Conservation (phyloP, 2,797 vertebrate genomes). For the Cephalopachus bancanus region DNA sequence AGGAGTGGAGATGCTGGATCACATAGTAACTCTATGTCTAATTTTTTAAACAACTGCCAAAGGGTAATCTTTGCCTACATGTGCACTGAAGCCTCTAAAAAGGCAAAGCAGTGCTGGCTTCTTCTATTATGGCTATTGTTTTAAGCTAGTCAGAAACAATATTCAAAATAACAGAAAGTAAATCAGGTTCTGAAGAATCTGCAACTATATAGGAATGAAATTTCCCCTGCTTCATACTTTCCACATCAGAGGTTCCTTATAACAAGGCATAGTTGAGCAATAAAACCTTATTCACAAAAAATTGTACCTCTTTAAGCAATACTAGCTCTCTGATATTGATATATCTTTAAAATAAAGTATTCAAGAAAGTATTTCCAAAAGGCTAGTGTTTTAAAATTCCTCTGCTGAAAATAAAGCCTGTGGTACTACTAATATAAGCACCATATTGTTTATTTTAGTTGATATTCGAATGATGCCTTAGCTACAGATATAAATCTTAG, state of each 20-base stretch:
- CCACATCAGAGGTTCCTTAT: background rate
- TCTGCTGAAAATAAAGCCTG: slow-evolving; percentile 73
- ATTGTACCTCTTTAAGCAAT: background rate
- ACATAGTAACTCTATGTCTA: background rate
- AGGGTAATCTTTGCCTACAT: background rate
- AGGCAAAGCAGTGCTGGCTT: background rate
- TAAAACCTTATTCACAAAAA: slow-evolving; percentile 46
- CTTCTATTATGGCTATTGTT: background rate
- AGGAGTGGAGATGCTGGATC: background rate
- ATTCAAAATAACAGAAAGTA: slow-evolving; percentile 56
- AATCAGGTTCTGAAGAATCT: slow-evolving; percentile 25
- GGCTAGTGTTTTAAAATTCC: background rate
- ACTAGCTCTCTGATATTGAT: background rate
- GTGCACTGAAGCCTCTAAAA: background rate
- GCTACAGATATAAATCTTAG: slow-evolving; percentile 90
- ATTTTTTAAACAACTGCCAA: background rate
- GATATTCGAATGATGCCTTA: slow-evolving; percentile 80
- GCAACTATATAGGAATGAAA: slow-evolving; percentile 37
- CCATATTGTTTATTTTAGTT: slow-evolving; percentile 84
- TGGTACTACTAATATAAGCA: slow-evolving; percentile 83
- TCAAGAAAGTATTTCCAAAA: slow-evolving; percentile 33
- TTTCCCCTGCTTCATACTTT: background rate
- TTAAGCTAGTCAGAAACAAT: background rate
- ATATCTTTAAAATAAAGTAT: background rate
- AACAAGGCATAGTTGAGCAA: background rate